phyloP scores from a whole-genome alignment of 2,888 invertebrate genomes.

The Heliconius sara region DNA sequence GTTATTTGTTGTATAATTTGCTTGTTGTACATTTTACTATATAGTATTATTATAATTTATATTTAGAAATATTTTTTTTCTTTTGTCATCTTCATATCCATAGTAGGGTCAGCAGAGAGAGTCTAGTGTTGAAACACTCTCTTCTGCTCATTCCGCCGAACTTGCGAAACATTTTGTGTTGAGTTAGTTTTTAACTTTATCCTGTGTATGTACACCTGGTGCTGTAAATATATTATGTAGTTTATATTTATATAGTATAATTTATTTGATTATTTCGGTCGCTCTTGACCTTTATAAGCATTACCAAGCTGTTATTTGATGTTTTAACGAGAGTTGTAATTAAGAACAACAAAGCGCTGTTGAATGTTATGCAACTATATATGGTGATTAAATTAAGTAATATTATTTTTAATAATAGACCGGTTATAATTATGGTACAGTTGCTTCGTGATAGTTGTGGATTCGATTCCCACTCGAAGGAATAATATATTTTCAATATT shows the following conservation, averaged over 20 bases:
- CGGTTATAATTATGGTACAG: not conserved
- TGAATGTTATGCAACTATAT: slow-evolving; percentile 1
- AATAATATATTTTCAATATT: no score
- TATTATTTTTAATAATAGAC: not conserved
- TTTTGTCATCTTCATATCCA: not conserved
- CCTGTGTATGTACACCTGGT: not conserved
- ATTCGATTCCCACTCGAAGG: no score
- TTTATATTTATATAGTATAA: not conserved
- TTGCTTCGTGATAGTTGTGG: no score
- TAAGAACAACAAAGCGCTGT: slow-evolving; percentile 17
- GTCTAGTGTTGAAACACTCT: not conserved
- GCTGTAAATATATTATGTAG: not conserved
- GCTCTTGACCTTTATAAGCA: slow-evolving; percentile 21
- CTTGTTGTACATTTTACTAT: slow-evolving; percentile 8
- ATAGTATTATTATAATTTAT: not conserved
- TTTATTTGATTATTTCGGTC: not conserved
- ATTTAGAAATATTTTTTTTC: not conserved
- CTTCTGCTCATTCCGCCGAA: no score
- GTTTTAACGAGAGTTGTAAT: slow-evolving; percentile 5
- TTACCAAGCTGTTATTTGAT: not conserved
- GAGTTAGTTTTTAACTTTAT: no score
- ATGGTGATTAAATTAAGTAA: not conserved
- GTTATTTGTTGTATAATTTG: not conserved
- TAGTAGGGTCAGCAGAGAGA: not conserved
- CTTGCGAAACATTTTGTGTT: no score